Conservation (phyloP, 1,140 invertebrate species). For the Mya arenaria region DNA sequence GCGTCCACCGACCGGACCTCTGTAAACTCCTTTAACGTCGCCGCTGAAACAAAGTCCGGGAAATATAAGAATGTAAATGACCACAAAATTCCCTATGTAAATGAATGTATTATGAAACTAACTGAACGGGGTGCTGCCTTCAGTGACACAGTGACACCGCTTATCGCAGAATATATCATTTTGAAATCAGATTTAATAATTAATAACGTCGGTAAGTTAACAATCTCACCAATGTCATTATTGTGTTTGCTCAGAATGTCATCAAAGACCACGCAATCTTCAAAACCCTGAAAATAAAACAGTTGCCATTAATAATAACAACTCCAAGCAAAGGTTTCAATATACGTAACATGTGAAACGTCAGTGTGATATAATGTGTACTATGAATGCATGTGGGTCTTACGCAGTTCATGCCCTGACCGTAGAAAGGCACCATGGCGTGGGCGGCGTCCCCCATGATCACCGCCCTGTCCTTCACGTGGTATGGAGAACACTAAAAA, state of each 20-base stretch:
- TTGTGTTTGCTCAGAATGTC: conserved; percentile 87
- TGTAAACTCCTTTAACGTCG: conserved; percentile 88
- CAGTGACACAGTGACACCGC: not conserved
- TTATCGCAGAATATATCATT: not conserved
- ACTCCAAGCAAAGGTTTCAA: not conserved
- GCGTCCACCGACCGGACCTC: conserved; percentile 89
- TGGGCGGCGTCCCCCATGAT: conserved; percentile 98
- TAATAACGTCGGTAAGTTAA: too few relatives aligned
- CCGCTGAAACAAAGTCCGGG: conserved; percentile 66
- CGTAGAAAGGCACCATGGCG: conserved; percentile 99
- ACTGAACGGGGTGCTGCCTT: not conserved
- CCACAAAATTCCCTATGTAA: too few relatives aligned
- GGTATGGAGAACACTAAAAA: conserved; percentile 93
- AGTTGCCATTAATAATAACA: not conserved
- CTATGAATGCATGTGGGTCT: too few relatives aligned
- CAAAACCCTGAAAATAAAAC: conserved; percentile 89
- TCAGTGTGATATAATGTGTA: not conserved
- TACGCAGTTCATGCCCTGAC: conserved; percentile 98
- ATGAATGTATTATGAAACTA: not conserved
- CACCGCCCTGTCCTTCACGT: conserved; percentile 88
- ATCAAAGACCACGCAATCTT: conserved; percentile 95
- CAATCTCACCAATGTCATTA: conserved; percentile 84
- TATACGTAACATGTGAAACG: not conserved
- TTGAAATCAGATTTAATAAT: too few relatives aligned
- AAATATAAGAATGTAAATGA: not conserved